Percentiles rank a stretch among this genome's conserved stretches.
These are phyloP conservation scores for Ferrisia virgata DNA, from an alignment of 2,888 invertebrate species.

Conservation along the genomic window DNA sequence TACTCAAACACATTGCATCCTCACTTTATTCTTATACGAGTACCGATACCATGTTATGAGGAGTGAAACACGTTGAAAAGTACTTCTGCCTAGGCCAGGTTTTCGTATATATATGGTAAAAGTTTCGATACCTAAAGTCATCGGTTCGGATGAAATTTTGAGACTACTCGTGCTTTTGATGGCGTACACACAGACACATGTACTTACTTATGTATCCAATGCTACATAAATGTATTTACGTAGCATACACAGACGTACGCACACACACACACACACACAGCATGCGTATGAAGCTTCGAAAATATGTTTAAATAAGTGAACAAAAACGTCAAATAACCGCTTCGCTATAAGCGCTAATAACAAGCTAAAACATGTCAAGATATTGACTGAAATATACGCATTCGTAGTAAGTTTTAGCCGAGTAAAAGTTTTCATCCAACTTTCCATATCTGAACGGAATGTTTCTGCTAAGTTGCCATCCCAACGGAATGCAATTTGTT, in stretches of 20 bases:
- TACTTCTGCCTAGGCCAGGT: neutral
- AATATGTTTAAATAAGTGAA: constrained; percentile 14
- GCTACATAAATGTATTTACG: neutral
- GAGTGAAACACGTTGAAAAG: neutral
- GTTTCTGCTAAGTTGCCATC: constrained; percentile 17
- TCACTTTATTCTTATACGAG: neutral
- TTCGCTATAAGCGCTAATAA: neutral
- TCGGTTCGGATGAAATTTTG: neutral
- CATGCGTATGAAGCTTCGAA: neutral
- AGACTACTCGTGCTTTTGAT: no score
- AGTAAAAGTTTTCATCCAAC: constrained; percentile 17
- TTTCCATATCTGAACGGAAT: constrained; percentile 17
- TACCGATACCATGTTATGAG: neutral
- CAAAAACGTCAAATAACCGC: constrained; percentile 14
- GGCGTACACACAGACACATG: no score
- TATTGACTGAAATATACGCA: constrained; percentile 9
- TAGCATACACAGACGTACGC: no score
- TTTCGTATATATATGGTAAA: neutral
- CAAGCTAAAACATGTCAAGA: constrained; percentile 14
- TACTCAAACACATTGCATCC: neutral
- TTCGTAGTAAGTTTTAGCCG: neutral
- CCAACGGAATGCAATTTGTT: constrained; percentile 14
- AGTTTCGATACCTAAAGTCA: neutral
- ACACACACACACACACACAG: no score
- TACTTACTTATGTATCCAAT: neutral